Conservation (phyloP, 1,140 invertebrate genomes). For the Bombus superbus region DNA sequence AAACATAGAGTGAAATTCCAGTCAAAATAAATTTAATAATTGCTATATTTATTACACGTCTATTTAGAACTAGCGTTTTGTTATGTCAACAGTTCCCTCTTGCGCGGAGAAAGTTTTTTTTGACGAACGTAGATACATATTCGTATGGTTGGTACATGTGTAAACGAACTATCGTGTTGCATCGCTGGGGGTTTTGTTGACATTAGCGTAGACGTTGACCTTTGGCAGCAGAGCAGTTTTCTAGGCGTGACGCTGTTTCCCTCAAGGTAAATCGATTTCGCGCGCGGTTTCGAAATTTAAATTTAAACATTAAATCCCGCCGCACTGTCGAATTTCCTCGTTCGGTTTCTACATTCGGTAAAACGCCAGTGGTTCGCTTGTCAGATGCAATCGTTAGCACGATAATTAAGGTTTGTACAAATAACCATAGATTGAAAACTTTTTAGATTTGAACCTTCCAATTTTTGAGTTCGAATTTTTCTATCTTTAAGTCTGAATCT, state of each 20-base stretch:
- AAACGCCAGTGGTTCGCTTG: neutral
- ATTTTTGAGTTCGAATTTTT: neutral
- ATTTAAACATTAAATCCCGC: conserved; percentile 4
- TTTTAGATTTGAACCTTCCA: neutral
- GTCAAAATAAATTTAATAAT: neutral
- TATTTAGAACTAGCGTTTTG: neutral
- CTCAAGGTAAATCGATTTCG: conserved; percentile 38
- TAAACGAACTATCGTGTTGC: conserved; percentile 10
- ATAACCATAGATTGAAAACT: neutral
- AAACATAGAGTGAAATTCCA: neutral
- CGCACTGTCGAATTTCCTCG: neutral
- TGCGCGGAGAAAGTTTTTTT: no score
- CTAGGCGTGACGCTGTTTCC: neutral
- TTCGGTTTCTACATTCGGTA: neutral
- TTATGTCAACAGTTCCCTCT: neutral
- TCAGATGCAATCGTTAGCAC: neutral
- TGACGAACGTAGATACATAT: neutral
- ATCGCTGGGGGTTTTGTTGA: conserved; percentile 1
- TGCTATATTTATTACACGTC: neutral
- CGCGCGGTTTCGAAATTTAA: conserved; percentile 24
- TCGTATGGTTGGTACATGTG: neutral
- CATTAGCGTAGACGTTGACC: conserved; percentile 47
- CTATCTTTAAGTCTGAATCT: neutral
- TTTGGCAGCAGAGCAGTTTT: conserved; percentile 35
- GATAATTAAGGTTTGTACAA: neutral